Percentiles rank a stretch among this genome's conserved stretches.
These are phyloP conservation scores for Operophtera brumata DNA, from an alignment of 2,888 invertebrate species.

Conservation along the genomic window DNA sequence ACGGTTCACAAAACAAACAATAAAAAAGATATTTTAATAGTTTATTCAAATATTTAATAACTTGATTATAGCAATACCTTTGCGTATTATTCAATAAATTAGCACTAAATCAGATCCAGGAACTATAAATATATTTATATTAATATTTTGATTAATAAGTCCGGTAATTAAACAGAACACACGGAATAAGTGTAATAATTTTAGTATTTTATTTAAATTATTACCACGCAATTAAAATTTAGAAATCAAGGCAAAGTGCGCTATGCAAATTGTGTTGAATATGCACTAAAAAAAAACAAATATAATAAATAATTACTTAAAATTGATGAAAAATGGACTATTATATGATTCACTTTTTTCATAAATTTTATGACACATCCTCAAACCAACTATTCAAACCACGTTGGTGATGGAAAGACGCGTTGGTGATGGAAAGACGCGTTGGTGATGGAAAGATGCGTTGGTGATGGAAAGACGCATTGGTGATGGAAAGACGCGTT, in stretches of 20 bases:
- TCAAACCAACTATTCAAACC: too few species aligned
- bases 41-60: constrained; percentile 2
- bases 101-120: constrained; percentile 30
- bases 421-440: too few species aligned
- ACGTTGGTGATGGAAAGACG: too few species aligned
- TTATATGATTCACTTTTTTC: too few species aligned
- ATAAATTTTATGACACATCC: too few species aligned
- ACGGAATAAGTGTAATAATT: background rate
- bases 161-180: constrained; percentile 31
- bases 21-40: background rate
- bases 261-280: background rate
- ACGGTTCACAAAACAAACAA: too few species aligned
- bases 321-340: too few species aligned
- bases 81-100: constrained; percentile 26
- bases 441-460: too few species aligned
- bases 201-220: background rate
- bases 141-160: constrained; percentile 30
- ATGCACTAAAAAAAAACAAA: too few species aligned
- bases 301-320: background rate
- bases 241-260: background rate
- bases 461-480: too few species aligned
- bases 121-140: constrained; percentile 11
- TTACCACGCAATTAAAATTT: background rate
- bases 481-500: too few species aligned
- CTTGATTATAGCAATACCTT: constrained; percentile 4